Evolutionary conservation across 2,113 vertebrate genomes (phyloP).

Genomic region (Boleophthalmus pectinirostris): DNA sequence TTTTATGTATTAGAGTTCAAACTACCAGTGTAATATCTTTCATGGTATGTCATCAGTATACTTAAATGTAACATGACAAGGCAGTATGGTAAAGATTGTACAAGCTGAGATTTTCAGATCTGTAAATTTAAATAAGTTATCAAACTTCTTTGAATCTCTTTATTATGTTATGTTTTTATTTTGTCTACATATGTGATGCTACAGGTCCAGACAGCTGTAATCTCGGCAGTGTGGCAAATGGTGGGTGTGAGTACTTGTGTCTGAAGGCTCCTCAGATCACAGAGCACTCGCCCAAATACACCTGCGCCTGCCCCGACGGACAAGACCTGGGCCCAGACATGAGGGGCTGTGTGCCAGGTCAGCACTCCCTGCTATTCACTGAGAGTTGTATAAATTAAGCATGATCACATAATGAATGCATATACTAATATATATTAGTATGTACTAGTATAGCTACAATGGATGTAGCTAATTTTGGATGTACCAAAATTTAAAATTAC

Average conservation of each 20-base stretch:
- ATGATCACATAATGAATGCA: neutral
- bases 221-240: conserved; percentile 85
- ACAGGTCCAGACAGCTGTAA: conserved; percentile 91
- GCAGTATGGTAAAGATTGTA: neutral
- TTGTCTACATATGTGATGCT: conserved; percentile 14
- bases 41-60: conserved; percentile 19
- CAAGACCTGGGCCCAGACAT: conserved; percentile 91
- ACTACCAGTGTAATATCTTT: conserved; percentile 5
- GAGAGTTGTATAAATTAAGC: conserved; percentile 14
- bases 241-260: conserved; percentile 95
- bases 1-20: neutral
- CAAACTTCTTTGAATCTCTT: neutral
- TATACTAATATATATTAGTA: neutral
- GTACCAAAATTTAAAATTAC: neutral
- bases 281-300: conserved; percentile 91
- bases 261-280: conserved; percentile 95
- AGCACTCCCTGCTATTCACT: conserved; percentile 36
- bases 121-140: neutral
- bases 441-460: no score
- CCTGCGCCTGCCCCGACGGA: conserved; percentile 91
- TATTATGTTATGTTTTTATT: neutral
- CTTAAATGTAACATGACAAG: neutral
- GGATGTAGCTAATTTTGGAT: no score
- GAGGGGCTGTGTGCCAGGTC: conserved; percentile 91
- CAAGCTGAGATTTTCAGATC: neutral